A percentile compares a stretch with the other conserved stretches of the same genome.
phyloP scores from a whole-genome alignment of 1,140 invertebrate genomes.

The Bombus soroeensis region DNA sequence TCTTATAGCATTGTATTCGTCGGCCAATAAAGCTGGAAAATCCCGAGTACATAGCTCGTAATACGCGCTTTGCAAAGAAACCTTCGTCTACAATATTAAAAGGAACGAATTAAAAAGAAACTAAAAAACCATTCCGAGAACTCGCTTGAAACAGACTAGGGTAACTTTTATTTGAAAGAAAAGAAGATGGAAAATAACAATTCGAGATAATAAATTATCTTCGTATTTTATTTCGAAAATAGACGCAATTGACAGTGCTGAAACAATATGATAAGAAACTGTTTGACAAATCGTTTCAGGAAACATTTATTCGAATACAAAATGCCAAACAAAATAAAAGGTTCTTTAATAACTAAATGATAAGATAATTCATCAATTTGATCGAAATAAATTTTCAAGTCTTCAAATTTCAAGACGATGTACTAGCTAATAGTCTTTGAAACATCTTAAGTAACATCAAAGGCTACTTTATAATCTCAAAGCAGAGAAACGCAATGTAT shows the following conservation, averaged over 20 bases:
- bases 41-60: not conserved
- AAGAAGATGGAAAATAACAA: not conserved
- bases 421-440: too few relatives aligned
- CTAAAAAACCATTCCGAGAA: not conserved
- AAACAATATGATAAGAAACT: fast-evolving
- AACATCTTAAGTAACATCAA: too few relatives aligned
- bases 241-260: too few relatives aligned
- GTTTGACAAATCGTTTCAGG: too few relatives aligned
- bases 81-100: not conserved
- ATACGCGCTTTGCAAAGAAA: not conserved
- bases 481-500: not conserved
- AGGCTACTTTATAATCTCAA: too few relatives aligned
- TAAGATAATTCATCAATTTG: not conserved
- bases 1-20: not conserved
- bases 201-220: not conserved
- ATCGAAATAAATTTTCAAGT: too few relatives aligned
- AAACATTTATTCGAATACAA: too few relatives aligned
- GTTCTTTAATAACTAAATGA: not conserved
- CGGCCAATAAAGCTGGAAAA: not conserved
- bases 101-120: not conserved
- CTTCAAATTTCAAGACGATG: too few relatives aligned
- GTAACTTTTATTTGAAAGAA: not conserved
- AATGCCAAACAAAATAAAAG: not conserved
- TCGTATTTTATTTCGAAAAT: not conserved
- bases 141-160: not conserved